Base-by-base conservation (phyloP, 2,888 invertebrate genomes). In the Ditula angustiorana region DNA sequence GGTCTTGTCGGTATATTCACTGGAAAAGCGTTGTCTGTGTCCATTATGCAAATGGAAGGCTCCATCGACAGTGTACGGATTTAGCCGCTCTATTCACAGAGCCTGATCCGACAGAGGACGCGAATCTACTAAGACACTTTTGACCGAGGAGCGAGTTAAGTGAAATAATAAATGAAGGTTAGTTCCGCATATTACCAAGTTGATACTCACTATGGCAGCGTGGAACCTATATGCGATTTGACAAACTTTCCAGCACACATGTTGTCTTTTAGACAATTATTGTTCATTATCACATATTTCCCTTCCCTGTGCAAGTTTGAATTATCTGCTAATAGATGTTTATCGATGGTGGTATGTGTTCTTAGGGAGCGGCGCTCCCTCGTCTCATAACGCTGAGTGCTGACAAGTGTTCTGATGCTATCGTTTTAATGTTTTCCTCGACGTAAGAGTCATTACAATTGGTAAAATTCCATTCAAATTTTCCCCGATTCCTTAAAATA, bases 21-120 rank as follows among this genome's bases (percentile, higher is more conserved):
- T 71, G 72, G 74, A 77, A 77, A 79, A 79, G 78, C 82, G 79
- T 81, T 82, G 82, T 78, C 81, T 74, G 71, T 76, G 80, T 85
- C 83, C 83, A 90, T 90, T 90, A 91, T 88, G 87, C 82, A 90
- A 90, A 91, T 88, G 81, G 79, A 83, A 75, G 83, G 80, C 79
- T 83, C 71, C 70, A 70, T 67, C 71, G 71, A 74, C 79, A 71
- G 73, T 72, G 79, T 74, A 79, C 82, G 78, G 82, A 87, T 90
- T 89, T 88, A 89, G 84, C 79, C 74, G 77, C 78, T 83, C 86
- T 89, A 90, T 88, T 87, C 84, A 78, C 75, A 77, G 82, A 79
- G 76, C 71, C 76, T 70, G 76, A 66, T 70, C 71, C 69, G 68
- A 71, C 74, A 75, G 72, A 74, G 71, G 73, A 73, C 72, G 72